Percentiles rank a stretch among this genome's conserved stretches.
phyloP scores from a whole-genome alignment of 2,797 vertebrate genomes.

The Microctenopoma steveboyesi region DNA sequence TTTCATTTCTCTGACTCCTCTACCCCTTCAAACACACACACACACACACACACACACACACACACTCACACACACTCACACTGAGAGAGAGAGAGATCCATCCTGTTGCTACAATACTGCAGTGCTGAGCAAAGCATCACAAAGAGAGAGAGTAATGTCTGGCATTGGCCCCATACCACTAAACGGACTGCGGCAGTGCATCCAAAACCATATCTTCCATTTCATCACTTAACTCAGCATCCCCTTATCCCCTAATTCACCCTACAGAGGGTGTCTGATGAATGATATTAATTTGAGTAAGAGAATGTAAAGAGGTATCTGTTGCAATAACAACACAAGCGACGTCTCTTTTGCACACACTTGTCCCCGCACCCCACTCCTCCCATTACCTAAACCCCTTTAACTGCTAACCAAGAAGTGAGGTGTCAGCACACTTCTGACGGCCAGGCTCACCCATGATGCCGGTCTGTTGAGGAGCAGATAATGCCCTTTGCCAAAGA shows the following conservation, averaged over 20 bases:
- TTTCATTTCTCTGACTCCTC: constrained; percentile 53
- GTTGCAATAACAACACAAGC: constrained; percentile 52
- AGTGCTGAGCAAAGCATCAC: constrained; percentile 76
- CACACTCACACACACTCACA: constrained; percentile 1
- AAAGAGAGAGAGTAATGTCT: constrained; percentile 39
- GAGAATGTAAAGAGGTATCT: constrained; percentile 40
- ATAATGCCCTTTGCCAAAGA: constrained; percentile 72
- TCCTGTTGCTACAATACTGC: constrained; percentile 74
- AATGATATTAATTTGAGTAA: constrained; percentile 65
- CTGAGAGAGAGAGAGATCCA: constrained; percentile 52
- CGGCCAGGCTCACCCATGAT: constrained; percentile 52
- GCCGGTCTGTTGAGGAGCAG: constrained; percentile 61
- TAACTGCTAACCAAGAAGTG: constrained; percentile 47
- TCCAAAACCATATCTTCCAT: constrained; percentile 28
- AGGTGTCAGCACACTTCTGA: constrained; percentile 74
- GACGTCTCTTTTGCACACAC: constrained; percentile 45
- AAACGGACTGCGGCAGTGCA: constrained; percentile 68
- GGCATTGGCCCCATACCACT: constrained; percentile 65
- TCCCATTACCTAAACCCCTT: constrained; percentile 46
- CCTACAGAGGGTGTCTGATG: constrained; percentile 40
- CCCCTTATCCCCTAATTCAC: constrained; percentile 36
- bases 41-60: not conserved
- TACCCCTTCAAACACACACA: constrained; percentile 14
- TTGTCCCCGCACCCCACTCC: constrained; percentile 30
- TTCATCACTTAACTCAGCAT: too few relatives aligned